Percentiles rank a stretch among this genome's conserved stretches.
Evolutionary conservation across 1,140 invertebrate species (phyloP).

Genomic region (Gerris buenoi): DNA sequence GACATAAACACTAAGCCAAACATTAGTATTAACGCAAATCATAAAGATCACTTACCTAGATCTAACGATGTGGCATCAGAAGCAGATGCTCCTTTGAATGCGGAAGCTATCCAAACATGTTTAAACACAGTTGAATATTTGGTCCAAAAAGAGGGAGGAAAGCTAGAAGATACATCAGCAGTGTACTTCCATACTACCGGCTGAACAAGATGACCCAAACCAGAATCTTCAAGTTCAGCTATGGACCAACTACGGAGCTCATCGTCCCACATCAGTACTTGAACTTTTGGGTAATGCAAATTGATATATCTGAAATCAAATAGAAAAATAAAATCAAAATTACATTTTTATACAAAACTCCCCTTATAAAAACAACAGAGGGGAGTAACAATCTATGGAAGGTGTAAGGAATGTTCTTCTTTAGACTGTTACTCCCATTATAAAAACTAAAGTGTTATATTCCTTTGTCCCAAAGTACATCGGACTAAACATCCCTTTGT

Average conservation of each 20-base stretch:
- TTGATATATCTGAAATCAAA: conserved; percentile 21
- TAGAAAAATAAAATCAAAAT: too few species aligned
- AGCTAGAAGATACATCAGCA: conserved; percentile 9
- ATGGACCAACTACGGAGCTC: conserved; percentile 38
- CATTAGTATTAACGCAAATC: neutral
- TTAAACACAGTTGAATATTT: conserved; percentile 33
- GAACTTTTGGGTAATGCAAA: conserved; percentile 23
- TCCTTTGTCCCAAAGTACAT: too few species aligned
- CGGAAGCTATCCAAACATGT: conserved; percentile 44
- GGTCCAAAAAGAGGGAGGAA: conserved; percentile 10
- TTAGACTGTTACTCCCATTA: too few species aligned
- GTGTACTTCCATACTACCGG: conserved; percentile 34
- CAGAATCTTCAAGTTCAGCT: conserved; percentile 30
- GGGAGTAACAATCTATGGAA: too few species aligned
- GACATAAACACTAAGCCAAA: neutral
- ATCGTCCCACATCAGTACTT: conserved; percentile 47
- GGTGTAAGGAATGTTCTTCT: too few species aligned
- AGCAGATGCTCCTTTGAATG: conserved; percentile 43
- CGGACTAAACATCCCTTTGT: too few species aligned
- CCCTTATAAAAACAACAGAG: too few species aligned
- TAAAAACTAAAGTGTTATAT: too few species aligned
- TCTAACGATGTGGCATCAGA: conserved; percentile 37
- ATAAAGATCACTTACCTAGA: conserved; percentile 7
- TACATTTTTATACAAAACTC: too few species aligned
- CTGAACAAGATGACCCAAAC: conserved; percentile 35